Evolutionary conservation across 2,797 vertebrate species (phyloP).

Genomic region (Perodicticus potto): DNA sequence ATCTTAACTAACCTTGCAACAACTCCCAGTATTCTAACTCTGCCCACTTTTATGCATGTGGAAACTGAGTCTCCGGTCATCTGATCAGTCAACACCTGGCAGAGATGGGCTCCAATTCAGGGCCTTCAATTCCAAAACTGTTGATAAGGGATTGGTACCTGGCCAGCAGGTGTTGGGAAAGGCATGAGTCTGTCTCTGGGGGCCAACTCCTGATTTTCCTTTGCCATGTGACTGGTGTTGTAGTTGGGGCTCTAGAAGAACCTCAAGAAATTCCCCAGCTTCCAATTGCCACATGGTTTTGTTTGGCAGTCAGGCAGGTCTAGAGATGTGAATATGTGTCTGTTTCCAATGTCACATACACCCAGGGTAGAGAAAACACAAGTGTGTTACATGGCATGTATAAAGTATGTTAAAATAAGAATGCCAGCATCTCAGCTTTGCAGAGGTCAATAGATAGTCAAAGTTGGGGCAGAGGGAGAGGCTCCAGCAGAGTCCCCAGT

Average conservation of each 20-base stretch:
- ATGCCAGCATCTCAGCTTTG: background rate
- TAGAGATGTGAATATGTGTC: background rate
- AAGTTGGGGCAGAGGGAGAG: background rate
- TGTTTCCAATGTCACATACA: background rate
- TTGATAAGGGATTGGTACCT: background rate
- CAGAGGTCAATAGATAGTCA: background rate
- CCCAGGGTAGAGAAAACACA: background rate
- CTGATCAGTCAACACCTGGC: background rate
- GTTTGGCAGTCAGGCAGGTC: background rate
- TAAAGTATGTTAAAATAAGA: background rate
- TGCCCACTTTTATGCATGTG: fast-evolving
- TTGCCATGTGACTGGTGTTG: background rate
- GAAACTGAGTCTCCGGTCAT: background rate
- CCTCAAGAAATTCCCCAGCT: background rate
- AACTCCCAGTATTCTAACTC: fast-evolving
- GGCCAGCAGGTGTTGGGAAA: background rate
- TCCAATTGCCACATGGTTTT: background rate
- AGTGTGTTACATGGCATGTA: background rate
- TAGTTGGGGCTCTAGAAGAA: background rate
- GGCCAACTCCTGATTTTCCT: background rate
- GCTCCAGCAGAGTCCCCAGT: background rate
- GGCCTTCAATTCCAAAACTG: background rate
- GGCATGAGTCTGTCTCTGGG: background rate
- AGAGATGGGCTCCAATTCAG: background rate
- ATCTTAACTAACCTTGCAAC: background rate